Evolutionary conservation across 2,797 vertebrate genomes (phyloP).

Genomic region (Varecia variegata): DNA sequence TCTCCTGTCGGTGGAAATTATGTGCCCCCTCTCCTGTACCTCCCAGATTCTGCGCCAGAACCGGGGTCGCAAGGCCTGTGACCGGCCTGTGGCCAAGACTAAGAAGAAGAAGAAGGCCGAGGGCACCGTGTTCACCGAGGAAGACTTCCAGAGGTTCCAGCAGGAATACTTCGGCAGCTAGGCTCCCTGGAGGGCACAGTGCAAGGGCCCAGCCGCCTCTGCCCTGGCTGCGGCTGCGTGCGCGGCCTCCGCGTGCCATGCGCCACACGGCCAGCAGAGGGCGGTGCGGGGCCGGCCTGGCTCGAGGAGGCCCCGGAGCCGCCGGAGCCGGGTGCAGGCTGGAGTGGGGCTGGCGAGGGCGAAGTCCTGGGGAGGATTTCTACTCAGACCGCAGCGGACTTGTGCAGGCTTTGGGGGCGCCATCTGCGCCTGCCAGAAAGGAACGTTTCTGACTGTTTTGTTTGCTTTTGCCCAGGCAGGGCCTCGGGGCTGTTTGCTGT

Average conservation of each 20-base stretch:
- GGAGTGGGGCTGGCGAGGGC: neutral
- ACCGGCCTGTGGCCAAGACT: constrained; percentile 71
- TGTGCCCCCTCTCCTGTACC: neutral
- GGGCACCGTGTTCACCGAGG: constrained; percentile 86
- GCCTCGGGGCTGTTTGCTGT: neutral
- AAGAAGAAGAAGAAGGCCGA: constrained; percentile 79
- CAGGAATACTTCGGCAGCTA: constrained; percentile 86
- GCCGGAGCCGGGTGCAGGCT: neutral
- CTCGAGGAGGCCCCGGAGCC: neutral
- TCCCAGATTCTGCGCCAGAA: constrained; percentile 82
- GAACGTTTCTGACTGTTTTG: neutral
- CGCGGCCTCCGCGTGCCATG: neutral
- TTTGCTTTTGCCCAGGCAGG: neutral
- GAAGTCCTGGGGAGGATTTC: neutral
- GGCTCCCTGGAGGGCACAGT: neutral
- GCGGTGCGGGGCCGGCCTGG: neutral
- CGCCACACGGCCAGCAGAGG: neutral
- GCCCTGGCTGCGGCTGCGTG: neutral
- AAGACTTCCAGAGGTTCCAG: constrained; percentile 88
- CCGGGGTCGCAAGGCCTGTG: constrained; percentile 85
- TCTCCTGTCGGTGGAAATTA: neutral
- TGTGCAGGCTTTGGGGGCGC: neutral
- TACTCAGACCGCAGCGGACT: neutral
- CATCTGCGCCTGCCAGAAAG: neutral
- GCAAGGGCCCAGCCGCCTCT: neutral